Evolutionary conservation across 2,797 vertebrate genomes (phyloP).

Genomic region (Enteromius unitaeniatus): DNA sequence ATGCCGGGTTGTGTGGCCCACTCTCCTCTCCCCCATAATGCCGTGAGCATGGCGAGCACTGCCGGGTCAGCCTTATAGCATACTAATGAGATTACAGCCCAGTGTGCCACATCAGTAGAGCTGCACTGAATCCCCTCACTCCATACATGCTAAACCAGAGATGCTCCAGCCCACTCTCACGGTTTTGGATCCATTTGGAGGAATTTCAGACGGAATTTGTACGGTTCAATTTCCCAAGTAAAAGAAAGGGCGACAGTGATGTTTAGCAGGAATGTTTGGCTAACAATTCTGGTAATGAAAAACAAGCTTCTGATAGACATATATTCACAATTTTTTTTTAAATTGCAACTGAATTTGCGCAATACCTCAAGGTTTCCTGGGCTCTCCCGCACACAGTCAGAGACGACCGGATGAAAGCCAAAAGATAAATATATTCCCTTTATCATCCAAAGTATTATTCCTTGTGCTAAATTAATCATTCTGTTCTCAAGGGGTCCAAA

Average conservation of each 20-base stretch:
- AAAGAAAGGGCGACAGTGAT: background rate
- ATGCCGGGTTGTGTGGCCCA: slow-evolving; percentile 50
- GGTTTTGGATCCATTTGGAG: slow-evolving; percentile 26
- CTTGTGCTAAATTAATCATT: slow-evolving; percentile 69
- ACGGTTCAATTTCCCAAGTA: background rate
- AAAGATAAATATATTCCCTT: slow-evolving; percentile 68
- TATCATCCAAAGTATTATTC: slow-evolving; percentile 64
- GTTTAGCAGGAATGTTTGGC: slow-evolving; percentile 2
- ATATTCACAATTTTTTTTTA: slow-evolving; percentile 25
- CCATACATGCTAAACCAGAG: slow-evolving; percentile 51
- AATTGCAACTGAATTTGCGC: slow-evolving; percentile 53
- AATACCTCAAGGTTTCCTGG: slow-evolving; percentile 46
- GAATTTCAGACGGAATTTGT: slow-evolving; percentile 26
- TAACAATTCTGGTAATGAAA: slow-evolving; percentile 27
- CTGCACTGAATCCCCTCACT: slow-evolving; percentile 25
- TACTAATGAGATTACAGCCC: slow-evolving; percentile 74
- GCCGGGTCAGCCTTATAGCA: slow-evolving; percentile 62
- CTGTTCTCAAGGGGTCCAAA: slow-evolving; percentile 60
- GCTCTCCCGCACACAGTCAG: slow-evolving; percentile 47
- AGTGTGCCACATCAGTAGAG: slow-evolving; percentile 56
- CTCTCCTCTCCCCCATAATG: slow-evolving; percentile 57
- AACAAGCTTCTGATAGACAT: slow-evolving; percentile 12
- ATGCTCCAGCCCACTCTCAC: background rate
- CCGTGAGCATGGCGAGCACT: slow-evolving; percentile 49
- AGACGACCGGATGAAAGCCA: slow-evolving; percentile 63